Conservation (phyloP, 2,888 invertebrate species). For the Sinotaia quadrata region DNA sequence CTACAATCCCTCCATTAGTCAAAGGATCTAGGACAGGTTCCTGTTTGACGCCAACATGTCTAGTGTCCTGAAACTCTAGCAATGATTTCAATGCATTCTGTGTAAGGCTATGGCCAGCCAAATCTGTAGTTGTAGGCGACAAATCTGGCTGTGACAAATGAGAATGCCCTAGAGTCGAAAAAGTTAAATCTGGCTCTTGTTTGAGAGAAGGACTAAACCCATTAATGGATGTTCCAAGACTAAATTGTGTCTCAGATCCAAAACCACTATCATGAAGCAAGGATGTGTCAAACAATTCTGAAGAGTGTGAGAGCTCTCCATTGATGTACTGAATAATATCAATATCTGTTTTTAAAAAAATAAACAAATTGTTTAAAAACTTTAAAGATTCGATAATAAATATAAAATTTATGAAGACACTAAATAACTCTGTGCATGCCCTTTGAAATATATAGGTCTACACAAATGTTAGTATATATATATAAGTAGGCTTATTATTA, state of each 20-base stretch:
- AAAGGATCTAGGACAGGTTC: not conserved
- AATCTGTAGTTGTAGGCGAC: slow-evolving; percentile 6
- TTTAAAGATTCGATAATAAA: too few species aligned
- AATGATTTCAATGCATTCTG: slow-evolving; percentile 31
- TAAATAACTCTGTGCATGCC: too few species aligned
- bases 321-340: slow-evolving; percentile 60
- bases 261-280: slow-evolving; percentile 25
- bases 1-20: not conserved
- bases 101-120: not conserved
- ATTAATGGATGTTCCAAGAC: not conserved
- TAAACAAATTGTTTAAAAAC: not conserved
- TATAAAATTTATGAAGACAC: too few species aligned
- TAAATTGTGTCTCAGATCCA: slow-evolving; percentile 6
- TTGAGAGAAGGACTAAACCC: slow-evolving; percentile 21
- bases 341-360: slow-evolving; percentile 27
- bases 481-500: too few species aligned
- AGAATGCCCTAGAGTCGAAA: slow-evolving; percentile 28
- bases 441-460: too few species aligned
- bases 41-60: slow-evolving; percentile 2
- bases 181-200: slow-evolving; percentile 40
- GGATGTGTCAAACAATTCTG: slow-evolving; percentile 22
- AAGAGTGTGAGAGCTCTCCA: slow-evolving; percentile 43
- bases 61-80: slow-evolving; percentile 14
- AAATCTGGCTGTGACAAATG: slow-evolving; percentile 29
- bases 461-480: too few species aligned